Percentiles rank a stretch among this genome's conserved stretches.
These are phyloP conservation scores for Papilio polyxenes DNA, from an alignment of 1,140 invertebrate species.

Conservation along the genomic window DNA sequence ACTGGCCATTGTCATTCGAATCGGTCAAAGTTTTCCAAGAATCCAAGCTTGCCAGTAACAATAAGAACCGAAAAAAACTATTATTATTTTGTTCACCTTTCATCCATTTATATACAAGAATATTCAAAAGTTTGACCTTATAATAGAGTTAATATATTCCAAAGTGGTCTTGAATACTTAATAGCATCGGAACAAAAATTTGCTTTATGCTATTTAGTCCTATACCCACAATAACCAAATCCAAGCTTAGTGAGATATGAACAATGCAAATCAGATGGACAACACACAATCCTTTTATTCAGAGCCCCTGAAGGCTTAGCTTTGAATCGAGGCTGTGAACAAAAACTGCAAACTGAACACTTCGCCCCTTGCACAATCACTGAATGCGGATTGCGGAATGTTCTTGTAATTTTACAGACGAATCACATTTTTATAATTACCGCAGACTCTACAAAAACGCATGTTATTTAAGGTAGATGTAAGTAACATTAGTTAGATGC, in stretches of 20 bases:
- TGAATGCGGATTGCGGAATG: slow-evolving; percentile 10
- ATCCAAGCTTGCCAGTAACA: too few species aligned
- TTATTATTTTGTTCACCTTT: too few species aligned
- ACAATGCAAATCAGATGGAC: slow-evolving; percentile 22
- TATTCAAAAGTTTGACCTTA: too few species aligned
- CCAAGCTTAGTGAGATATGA: neutral
- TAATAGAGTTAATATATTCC: too few species aligned
- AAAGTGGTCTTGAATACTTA: neutral
- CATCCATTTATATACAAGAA: too few species aligned
- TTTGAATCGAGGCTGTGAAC: slow-evolving; percentile 11
- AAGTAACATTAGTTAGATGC: neutral
- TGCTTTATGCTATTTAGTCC: neutral
- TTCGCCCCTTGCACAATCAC: slow-evolving; percentile 18
- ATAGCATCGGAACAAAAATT: neutral
- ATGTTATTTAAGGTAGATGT: neutral
- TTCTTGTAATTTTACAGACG: slow-evolving; percentile 27
- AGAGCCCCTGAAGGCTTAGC: slow-evolving; percentile 3
- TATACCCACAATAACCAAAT: neutral
- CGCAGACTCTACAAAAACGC: neutral
- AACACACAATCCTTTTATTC: slow-evolving; percentile 28
- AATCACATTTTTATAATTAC: slow-evolving; percentile 23
- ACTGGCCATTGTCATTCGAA: too few species aligned
- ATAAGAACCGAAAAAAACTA: too few species aligned
- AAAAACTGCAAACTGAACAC: slow-evolving; percentile 19
- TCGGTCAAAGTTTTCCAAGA: too few species aligned